Percentiles rank a stretch among this genome's conserved stretches.
Conservation (phyloP, 2,888 invertebrate species). For the Ornithoptera priamus region DNA sequence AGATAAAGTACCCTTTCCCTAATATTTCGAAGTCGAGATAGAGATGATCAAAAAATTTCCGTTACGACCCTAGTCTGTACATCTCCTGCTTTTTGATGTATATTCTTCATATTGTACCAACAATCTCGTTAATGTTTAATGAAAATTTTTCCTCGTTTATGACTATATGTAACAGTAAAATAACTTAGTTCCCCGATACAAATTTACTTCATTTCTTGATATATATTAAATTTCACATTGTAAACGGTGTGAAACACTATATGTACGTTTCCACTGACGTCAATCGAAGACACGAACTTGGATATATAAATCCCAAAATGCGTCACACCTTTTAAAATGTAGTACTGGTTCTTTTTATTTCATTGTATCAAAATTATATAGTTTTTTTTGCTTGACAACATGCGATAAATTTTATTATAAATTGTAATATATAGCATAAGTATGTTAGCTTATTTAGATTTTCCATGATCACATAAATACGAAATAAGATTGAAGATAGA, state of each 20-base stretch:
- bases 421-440: neutral
- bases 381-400: no score
- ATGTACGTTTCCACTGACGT: constrained; percentile 19
- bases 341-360: no score
- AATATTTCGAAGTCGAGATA: neutral
- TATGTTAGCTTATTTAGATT: neutral
- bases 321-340: constrained; percentile 16
- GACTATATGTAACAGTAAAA: neutral
- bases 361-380: no score
- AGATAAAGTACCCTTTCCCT: neutral
- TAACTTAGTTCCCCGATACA: neutral
- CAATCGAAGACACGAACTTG: constrained; percentile 22
- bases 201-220: neutral
- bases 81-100: no score
- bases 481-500: no score
- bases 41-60: neutral
- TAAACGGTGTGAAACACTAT: constrained; percentile 14
- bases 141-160: no score
- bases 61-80: no score
- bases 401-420: constrained; percentile 3
- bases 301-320: constrained; percentile 23
- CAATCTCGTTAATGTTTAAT: no score
- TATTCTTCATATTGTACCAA: no score
- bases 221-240: constrained; percentile 25
- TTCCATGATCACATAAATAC: neutral